Percentiles rank a stretch among this genome's conserved stretches.
Conservation (phyloP, 2,797 vertebrate genomes). For the Sebastes hopkinsi region DNA sequence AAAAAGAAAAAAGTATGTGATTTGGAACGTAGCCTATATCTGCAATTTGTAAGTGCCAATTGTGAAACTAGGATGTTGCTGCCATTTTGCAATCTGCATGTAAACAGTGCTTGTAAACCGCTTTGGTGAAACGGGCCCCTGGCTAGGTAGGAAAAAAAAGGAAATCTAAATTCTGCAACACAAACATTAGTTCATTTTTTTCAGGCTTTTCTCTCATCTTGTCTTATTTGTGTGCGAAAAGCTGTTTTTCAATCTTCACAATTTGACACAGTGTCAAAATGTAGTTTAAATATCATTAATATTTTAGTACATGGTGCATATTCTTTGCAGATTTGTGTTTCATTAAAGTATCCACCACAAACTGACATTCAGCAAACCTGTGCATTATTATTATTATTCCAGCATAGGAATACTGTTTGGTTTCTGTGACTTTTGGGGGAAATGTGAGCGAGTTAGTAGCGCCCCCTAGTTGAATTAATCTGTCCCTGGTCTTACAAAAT, state of each 20-base stretch:
- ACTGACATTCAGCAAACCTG: not conserved
- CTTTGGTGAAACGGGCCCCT: not conserved
- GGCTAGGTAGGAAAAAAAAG: not conserved
- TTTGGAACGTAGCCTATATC: not conserved
- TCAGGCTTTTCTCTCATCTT: not conserved
- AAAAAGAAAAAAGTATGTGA: too few species aligned
- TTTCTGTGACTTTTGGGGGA: not conserved
- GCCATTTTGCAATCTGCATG: not conserved
- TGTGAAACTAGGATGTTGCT: not conserved
- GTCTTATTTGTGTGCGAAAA: not conserved
- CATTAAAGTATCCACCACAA: not conserved
- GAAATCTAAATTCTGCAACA: too few species aligned
- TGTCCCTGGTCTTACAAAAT: not conserved
- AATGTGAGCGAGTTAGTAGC: not conserved
- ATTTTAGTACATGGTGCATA: not conserved
- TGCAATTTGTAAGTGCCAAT: not conserved
- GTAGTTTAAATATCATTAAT: not conserved
- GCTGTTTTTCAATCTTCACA: not conserved
- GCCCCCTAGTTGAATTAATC: not conserved
- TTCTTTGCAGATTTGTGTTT: not conserved
- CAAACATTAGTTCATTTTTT: not conserved
- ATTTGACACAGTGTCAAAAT: not conserved
- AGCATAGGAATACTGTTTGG: not conserved
- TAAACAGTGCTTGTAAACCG: not conserved
- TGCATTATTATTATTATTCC: not conserved